Conservation (phyloP, 2,888 invertebrate genomes). For the Orthonychiurus folsomi region DNA sequence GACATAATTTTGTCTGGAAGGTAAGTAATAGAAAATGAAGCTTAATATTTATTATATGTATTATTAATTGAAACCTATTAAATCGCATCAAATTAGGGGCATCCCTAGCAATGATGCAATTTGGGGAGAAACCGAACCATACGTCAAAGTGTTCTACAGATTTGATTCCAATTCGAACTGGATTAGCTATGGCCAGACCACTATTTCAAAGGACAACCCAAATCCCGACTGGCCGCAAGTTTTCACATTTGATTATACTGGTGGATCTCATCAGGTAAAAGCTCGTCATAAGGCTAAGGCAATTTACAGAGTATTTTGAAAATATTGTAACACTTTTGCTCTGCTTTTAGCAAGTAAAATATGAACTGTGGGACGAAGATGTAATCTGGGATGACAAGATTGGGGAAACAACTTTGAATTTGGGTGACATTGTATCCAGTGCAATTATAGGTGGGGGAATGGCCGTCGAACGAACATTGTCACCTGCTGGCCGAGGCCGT, state of each 20-base stretch:
- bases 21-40: neutral
- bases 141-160: conserved; percentile 7
- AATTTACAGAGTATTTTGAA: neutral
- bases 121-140: conserved; percentile 1
- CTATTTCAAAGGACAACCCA: neutral
- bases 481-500: neutral
- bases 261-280: neutral
- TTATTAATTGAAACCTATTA: too few relatives aligned
- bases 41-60: too few relatives aligned
- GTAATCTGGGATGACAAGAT: neutral
- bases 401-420: neutral
- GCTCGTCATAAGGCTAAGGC: conserved; percentile 3
- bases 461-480: neutral
- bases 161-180: neutral
- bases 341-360: neutral
- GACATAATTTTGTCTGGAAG: conserved; percentile 3
- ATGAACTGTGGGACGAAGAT: conserved; percentile 4
- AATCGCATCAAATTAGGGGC: neutral
- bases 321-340: neutral
- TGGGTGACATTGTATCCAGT: neutral
- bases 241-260: conserved; percentile 4
- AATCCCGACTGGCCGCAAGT: conserved; percentile 6
- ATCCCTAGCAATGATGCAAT: conserved; percentile 6
- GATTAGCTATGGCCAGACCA: neutral
- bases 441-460: neutral